Evolutionary conservation across 2,113 vertebrate genomes (phyloP).

Genomic region (Dermatemys mawii): DNA sequence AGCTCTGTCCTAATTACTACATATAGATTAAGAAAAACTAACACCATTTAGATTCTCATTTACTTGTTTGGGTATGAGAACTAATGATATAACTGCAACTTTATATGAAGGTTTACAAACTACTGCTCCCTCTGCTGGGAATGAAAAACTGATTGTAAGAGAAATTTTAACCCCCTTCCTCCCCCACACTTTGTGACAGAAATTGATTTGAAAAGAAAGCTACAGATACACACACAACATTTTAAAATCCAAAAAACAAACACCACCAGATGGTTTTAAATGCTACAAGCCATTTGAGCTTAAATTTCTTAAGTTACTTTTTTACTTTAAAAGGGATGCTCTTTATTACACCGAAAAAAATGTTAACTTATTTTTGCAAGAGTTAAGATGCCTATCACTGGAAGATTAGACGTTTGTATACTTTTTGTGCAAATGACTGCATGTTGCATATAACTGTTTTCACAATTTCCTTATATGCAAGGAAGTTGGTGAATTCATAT

Average conservation of each 20-base stretch:
- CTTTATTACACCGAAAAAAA: background rate
- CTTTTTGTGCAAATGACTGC: background rate
- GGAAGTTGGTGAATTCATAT: accelerated
- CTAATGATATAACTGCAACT: constrained; percentile 41
- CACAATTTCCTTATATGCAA: background rate
- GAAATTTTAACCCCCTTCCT: constrained; percentile 21
- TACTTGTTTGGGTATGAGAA: constrained; percentile 41
- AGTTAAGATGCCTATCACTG: background rate
- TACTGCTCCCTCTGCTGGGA: constrained; percentile 1
- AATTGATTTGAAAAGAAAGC: background rate
- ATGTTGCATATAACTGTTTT: background rate
- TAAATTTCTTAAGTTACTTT: constrained; percentile 23
- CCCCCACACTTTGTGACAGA: constrained; percentile 43
- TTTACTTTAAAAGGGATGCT: background rate
- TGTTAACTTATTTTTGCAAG: background rate
- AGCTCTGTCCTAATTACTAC: constrained; percentile 58
- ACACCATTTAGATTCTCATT: constrained; percentile 45
- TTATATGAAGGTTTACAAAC: constrained; percentile 5
- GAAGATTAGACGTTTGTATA: accelerated
- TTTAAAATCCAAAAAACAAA: constrained; percentile 10
- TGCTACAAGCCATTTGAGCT: constrained; percentile 29
- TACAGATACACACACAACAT: background rate
- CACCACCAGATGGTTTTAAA: constrained; percentile 38
- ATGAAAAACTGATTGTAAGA: constrained; percentile 12
- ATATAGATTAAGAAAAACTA: constrained; percentile 49